phyloP scores from a whole-genome alignment of 2,113 vertebrate genomes.

The Abramis brama region DNA sequence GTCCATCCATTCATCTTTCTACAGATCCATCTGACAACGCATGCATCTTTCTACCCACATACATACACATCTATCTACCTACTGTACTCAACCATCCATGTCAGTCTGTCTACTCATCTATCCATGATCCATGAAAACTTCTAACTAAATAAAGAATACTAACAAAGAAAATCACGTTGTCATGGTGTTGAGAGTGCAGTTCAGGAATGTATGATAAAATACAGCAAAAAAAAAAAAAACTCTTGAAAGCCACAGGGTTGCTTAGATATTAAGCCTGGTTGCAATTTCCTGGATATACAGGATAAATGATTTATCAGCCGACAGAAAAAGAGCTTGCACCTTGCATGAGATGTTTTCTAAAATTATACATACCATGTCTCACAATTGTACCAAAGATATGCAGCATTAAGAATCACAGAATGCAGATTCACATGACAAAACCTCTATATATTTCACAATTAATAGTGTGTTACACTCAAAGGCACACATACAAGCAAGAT shows the following conservation, averaged over 20 bases:
- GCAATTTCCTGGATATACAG: conserved; percentile 22
- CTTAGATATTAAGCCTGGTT: background rate
- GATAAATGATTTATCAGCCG: conserved; percentile 5
- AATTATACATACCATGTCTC: background rate
- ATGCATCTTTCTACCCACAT: background rate
- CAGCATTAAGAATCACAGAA: background rate
- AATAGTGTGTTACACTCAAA: background rate
- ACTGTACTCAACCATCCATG: background rate
- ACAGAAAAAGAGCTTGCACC: conserved; percentile 16
- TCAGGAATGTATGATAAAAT: background rate
- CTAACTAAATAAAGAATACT: background rate
- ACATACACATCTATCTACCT: background rate
- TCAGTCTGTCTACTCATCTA: background rate
- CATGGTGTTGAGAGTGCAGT: background rate
- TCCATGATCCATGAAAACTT: background rate
- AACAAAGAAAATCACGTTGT: background rate
- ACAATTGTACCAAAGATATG: background rate
- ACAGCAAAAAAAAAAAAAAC: background rate
- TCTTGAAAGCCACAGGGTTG: background rate
- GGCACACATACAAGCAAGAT: conserved; percentile 18
- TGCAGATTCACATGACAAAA: background rate
- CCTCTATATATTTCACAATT: background rate
- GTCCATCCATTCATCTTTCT: background rate
- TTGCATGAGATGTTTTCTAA: conserved; percentile 11
- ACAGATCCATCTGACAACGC: background rate